phyloP scores from a whole-genome alignment of 2,113 vertebrate genomes.

The Addax nasomaculatus region DNA sequence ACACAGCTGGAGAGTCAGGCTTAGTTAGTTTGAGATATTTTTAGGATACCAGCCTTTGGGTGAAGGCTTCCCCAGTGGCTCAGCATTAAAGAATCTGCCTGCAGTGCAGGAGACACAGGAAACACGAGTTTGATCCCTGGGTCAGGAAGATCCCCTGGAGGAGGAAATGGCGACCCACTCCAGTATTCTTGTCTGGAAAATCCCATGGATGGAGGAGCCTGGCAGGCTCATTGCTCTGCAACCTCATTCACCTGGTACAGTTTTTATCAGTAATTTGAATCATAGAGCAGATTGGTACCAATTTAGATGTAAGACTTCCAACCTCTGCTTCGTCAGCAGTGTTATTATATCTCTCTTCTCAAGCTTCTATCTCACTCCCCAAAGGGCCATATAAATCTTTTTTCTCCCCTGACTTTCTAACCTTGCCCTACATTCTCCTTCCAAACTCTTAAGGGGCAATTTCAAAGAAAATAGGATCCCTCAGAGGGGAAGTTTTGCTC shows the following conservation, averaged over 20 bases:
- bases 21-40: constrained; percentile 4
- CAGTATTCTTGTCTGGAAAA: not conserved
- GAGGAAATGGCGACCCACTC: not conserved
- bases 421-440: not conserved
- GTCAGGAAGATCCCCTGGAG: not conserved
- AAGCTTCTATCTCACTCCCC: not conserved
- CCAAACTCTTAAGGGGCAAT: not conserved
- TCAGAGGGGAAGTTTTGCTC: not conserved
- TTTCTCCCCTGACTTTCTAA: not conserved
- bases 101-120: not conserved
- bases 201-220: not conserved
- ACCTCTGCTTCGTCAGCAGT: not conserved
- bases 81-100: not conserved
- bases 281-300: not conserved
- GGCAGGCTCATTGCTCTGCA: not conserved
- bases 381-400: not conserved
- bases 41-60: not conserved
- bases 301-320: not conserved
- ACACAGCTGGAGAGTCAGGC: not conserved
- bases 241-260: not conserved
- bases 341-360: not conserved
- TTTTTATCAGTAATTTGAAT: constrained; percentile 2
- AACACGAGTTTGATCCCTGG: not conserved
- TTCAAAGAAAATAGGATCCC: not conserved
- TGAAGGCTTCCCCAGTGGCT: not conserved